Evolutionary conservation across 2,797 vertebrate genomes (phyloP), one percentile per base, ranked within the genome.

Genomic region (Momotus momota): DNA sequence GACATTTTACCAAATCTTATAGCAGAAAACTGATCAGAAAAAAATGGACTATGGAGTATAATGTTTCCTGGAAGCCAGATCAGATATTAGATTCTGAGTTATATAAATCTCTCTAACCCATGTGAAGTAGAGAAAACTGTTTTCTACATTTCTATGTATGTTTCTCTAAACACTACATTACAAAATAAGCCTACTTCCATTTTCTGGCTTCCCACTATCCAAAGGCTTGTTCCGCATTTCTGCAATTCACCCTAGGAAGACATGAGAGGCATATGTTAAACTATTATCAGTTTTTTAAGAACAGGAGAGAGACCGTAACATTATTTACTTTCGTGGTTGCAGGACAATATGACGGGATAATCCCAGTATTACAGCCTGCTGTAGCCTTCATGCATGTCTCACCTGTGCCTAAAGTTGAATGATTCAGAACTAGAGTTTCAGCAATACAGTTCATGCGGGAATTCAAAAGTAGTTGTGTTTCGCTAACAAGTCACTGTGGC

Each of bases 241-340:
- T 66, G 43, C 19, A 58, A 9, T 55, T 92, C 55, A 58, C 7
- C 35, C 22, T 49, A 49, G 18, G 26, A 87, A 77, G 43, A 51
- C 29, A 35, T 5, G n/a, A 71, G 52, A 74, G 3, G 55, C 17
- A 21, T 51, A 43, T 0, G 4, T 54, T 72, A 85, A 77, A 49
- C 54, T 7, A 12, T 41, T n/a, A 22, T 52, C 70, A 35, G 27
- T 43, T 65, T 73, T 80, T 43, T 13, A 58, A 61, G 38, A 77
- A 45, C 23, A 62, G n/a, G 12, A 49, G 19, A 58, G 10, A 69
- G 21, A 18, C 2, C 64, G 38, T 38, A 67, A 51, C 8, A 72
- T 65, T n/a, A 21, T 79, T 86, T 90, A 11, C 7, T 55, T 84
- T n/a, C 0, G 0, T 27, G 48, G 18, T 7, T 62, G 15, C 2